Evolutionary conservation across 2,888 invertebrate genomes (phyloP).

Genomic region (Steinernema carpocapsae): DNA sequence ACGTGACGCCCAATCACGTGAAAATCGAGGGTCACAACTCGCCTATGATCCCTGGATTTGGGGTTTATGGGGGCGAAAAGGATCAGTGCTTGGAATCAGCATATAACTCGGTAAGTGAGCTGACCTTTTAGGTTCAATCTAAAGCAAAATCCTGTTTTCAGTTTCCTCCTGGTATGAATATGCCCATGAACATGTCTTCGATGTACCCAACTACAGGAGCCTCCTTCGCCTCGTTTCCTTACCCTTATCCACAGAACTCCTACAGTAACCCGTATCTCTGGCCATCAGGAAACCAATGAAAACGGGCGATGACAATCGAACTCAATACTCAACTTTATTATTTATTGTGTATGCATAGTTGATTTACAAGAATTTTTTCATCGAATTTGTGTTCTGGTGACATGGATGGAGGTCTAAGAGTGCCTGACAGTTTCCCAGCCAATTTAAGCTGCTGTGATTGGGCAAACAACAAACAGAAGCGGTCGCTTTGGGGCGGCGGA

Average conservation of each 20-base stretch:
- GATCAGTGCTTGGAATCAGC: not conserved
- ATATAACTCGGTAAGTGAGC: not conserved
- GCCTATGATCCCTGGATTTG: not conserved
- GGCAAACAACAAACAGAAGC: too few relatives aligned
- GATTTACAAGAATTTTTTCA: not conserved
- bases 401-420: too few relatives aligned
- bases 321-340: too few relatives aligned
- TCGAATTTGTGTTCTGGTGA: conserved; percentile 5
- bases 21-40: conserved; percentile 4
- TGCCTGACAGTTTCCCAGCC: too few relatives aligned
- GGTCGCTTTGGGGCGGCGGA: conserved; percentile 7
- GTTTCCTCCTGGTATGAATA: not conserved
- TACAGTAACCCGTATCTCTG: conserved; percentile 1
- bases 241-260: not conserved
- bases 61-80: conserved; percentile 2
- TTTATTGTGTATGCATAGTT: not conserved
- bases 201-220: not conserved
- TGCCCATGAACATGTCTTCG: not conserved
- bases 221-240: not conserved
- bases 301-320: too few relatives aligned
- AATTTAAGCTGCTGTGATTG: too few relatives aligned
- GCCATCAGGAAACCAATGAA: not conserved
- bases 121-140: not conserved
- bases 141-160: conserved; percentile 1
- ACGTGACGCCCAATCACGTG: conserved; percentile 6